phyloP scores from a whole-genome alignment of 2,797 vertebrate species.

The Cheirogaleus major region DNA sequence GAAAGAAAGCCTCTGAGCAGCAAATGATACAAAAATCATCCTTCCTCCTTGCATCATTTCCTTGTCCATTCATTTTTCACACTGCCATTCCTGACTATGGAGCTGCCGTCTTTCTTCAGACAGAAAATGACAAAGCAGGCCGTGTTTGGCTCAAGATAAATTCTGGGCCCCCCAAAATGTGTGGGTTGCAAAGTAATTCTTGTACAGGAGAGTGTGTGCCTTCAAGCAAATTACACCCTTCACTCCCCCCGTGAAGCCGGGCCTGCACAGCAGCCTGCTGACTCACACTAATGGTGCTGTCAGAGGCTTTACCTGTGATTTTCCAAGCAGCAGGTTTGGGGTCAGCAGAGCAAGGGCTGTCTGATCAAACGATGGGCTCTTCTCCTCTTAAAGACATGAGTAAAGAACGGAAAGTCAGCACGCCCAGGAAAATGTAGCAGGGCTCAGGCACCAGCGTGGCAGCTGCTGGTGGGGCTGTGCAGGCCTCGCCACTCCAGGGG shows the following conservation, averaged over 20 bases:
- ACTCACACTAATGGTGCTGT: conserved; percentile 49
- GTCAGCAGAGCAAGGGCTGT: neutral
- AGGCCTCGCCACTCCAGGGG: neutral
- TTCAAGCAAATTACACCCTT: conserved; percentile 55
- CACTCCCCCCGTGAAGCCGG: neutral
- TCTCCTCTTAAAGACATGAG: neutral
- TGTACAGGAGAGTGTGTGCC: neutral
- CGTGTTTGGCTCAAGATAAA: neutral
- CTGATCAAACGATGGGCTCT: neutral
- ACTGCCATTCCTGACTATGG: neutral
- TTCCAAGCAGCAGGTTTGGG: conserved; percentile 47
- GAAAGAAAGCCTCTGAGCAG: neutral
- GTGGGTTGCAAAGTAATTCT: conserved; percentile 35
- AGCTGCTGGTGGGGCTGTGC: neutral
- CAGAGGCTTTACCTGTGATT: conserved; percentile 45
- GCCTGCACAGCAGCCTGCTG: neutral
- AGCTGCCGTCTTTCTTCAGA: conserved; percentile 27
- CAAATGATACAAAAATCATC: neutral
- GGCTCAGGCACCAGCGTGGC: neutral
- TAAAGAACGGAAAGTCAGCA: conserved; percentile 11
- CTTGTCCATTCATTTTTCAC: neutral
- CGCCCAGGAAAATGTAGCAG: neutral
- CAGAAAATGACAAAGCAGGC: conserved; percentile 19
- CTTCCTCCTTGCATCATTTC: neutral
- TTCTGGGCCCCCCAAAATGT: neutral